Percentiles rank a stretch among this genome's conserved stretches.
These are phyloP conservation scores for Pseudomyrmex flavicornis DNA, from an alignment of 1,140 invertebrate species.

Conservation along the genomic window DNA sequence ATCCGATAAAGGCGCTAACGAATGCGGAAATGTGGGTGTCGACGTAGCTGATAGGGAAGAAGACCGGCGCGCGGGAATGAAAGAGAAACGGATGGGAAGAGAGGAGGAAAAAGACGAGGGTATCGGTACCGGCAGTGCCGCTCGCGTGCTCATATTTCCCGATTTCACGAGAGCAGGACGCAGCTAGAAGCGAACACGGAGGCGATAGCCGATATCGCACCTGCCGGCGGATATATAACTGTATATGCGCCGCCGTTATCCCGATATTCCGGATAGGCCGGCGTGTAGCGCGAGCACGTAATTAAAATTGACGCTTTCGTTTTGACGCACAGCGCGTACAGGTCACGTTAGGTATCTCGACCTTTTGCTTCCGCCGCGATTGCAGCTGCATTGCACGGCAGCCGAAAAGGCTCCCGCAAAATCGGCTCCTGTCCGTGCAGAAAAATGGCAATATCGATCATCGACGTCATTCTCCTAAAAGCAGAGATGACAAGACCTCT, in stretches of 20 bases:
- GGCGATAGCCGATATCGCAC: slow-evolving; percentile 75
- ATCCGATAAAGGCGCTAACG: slow-evolving; percentile 39
- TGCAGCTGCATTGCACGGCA: slow-evolving; percentile 11
- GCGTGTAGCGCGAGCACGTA: slow-evolving; percentile 66
- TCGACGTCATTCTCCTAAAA: neutral
- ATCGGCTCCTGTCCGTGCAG: slow-evolving; percentile 33
- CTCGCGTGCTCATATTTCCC: slow-evolving; percentile 74
- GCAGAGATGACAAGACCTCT: neutral
- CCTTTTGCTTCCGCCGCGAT: slow-evolving; percentile 64
- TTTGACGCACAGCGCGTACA: slow-evolving; percentile 43
- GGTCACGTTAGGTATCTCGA: slow-evolving; percentile 37
- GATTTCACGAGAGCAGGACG: slow-evolving; percentile 68
- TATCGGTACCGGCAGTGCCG: slow-evolving; percentile 49
- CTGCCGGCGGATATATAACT: slow-evolving; percentile 63
- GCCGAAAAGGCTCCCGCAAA: slow-evolving; percentile 43
- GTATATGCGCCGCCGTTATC: slow-evolving; percentile 67
- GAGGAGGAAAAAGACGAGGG: neutral
- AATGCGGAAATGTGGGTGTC: slow-evolving; percentile 40
- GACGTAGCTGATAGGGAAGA: slow-evolving; percentile 18
- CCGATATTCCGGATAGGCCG: slow-evolving; percentile 68
- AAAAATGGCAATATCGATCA: slow-evolving; percentile 5
- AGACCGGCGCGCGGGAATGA: neutral
- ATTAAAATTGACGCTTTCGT: slow-evolving; percentile 78
- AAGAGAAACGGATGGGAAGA: neutral
- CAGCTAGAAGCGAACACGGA: slow-evolving; percentile 46